A percentile compares a stretch with the other conserved stretches of the same genome.
Evolutionary conservation across 2,113 vertebrate species (phyloP).

Genomic region (Drymodes brunneopygia): DNA sequence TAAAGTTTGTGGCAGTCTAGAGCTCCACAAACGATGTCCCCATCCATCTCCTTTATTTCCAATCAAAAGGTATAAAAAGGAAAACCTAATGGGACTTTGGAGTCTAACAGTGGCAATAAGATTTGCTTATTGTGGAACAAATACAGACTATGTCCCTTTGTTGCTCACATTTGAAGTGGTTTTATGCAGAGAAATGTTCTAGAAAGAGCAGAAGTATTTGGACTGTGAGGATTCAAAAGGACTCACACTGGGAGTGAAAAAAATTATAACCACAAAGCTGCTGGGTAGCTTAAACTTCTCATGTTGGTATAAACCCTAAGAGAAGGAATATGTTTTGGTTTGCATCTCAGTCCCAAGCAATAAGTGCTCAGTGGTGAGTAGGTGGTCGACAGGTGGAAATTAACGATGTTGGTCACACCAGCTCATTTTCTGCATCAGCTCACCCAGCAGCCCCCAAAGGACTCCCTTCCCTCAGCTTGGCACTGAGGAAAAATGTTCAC

Average conservation of each 20-base stretch:
- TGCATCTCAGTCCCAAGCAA: background rate
- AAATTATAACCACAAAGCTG: background rate
- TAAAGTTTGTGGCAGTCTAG: background rate
- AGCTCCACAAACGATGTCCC: background rate
- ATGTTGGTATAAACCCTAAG: background rate
- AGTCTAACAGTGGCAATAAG: background rate
- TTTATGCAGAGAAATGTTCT: background rate
- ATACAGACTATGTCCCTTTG: background rate
- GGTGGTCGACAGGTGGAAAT: background rate
- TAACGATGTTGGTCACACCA: background rate
- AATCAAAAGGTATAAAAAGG: background rate
- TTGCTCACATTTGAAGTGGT: background rate
- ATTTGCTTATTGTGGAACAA: background rate
- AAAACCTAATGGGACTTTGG: background rate
- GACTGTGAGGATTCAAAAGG: background rate
- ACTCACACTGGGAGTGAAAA: background rate
- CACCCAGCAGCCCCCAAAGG: background rate
- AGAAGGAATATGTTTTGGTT: background rate
- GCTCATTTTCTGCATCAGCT: background rate
- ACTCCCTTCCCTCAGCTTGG: background rate
- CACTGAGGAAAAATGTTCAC: background rate
- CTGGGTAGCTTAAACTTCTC: background rate
- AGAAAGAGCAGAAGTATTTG: background rate
- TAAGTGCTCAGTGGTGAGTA: background rate
- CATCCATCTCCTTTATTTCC: background rate